These are phyloP conservation scores for Acomys russatus DNA, from an alignment of 2,797 vertebrate species.

Conservation along the genomic window DNA sequence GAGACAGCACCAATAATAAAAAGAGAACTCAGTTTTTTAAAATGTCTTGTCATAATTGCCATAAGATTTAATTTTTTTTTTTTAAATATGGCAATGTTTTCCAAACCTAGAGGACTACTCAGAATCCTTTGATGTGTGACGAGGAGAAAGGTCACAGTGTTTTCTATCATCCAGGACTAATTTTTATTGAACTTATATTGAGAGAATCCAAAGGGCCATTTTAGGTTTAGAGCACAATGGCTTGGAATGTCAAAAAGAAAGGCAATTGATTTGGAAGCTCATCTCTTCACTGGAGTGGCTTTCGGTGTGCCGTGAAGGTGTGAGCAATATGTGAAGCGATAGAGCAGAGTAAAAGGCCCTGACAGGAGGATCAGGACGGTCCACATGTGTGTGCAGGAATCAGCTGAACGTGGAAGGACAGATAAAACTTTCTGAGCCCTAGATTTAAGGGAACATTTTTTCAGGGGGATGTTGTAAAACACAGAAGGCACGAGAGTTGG, in stretches of 20 bases:
- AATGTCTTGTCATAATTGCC: not conserved
- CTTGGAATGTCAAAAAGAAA: slow-evolving; percentile 1
- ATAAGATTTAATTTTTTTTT: slow-evolving; percentile 1
- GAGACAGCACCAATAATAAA: not conserved
- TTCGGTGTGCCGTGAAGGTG: not conserved
- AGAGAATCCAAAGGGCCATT: not conserved
- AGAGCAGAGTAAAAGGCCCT: not conserved
- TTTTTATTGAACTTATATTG: not conserved
- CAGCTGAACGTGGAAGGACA: not conserved
- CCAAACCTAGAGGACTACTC: not conserved
- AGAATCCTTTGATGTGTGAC: slow-evolving; percentile 6
- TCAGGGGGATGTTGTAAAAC: not conserved
- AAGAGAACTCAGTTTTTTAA: not conserved
- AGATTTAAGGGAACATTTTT: not conserved
- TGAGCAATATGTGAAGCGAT: not conserved
- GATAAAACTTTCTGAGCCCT: not conserved
- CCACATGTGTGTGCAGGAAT: not conserved
- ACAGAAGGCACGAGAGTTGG: not conserved
- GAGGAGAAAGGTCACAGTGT: not conserved
- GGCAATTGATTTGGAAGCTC: not conserved
- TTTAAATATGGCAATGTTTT: slow-evolving; percentile 38
- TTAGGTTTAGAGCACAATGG: slow-evolving; percentile 1
- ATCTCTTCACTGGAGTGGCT: not conserved
- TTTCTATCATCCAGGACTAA: not conserved
- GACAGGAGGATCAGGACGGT: not conserved